These are phyloP conservation scores for Drosophila kambysellisi DNA, from an alignment of 2,888 invertebrate genomes.

Conservation along the genomic window DNA sequence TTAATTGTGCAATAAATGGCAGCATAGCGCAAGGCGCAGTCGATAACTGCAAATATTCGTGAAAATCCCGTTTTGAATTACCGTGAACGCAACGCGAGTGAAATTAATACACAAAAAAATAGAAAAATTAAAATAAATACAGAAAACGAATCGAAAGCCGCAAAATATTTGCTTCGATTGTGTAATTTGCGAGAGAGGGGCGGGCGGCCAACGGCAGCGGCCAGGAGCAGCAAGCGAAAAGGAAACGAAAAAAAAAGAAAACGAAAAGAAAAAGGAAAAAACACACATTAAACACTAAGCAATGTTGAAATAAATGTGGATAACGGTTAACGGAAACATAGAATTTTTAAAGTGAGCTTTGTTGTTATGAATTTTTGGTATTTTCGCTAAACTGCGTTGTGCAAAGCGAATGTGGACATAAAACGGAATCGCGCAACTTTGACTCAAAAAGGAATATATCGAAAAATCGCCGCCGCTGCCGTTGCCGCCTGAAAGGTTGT, in stretches of 20 bases:
- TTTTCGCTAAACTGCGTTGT: conserved; percentile 58
- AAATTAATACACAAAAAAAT: conserved; percentile 3
- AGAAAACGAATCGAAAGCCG: conserved; percentile 31
- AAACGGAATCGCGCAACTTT: conserved; percentile 57
- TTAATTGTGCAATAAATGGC: conserved; percentile 63
- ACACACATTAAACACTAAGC: conserved; percentile 11
- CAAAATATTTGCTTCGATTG: conserved; percentile 57
- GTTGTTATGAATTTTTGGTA: conserved; percentile 35
- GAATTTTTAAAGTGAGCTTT: conserved; percentile 32
- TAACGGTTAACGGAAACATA: conserved; percentile 18
- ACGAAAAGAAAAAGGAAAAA: neutral
- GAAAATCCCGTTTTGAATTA: conserved; percentile 7
- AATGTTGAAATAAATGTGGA: conserved; percentile 14
- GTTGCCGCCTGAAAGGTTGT: conserved; percentile 66
- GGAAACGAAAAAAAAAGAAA: conserved; percentile 2
- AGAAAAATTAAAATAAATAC: neutral
- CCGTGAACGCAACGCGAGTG: conserved; percentile 58
- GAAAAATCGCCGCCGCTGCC: conserved; percentile 64
- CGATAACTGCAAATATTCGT: conserved; percentile 7
- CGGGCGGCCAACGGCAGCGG: conserved; percentile 72
- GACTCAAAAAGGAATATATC: conserved; percentile 51
- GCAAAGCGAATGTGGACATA: conserved; percentile 61
- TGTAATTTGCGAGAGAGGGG: conserved; percentile 60
- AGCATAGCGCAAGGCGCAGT: conserved; percentile 38
- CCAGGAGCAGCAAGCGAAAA: conserved; percentile 33